Evolutionary conservation across 2,113 vertebrate genomes (phyloP), one percentile per base, ranked within the genome.

Genomic region (Chloropsis hardwickii): DNA sequence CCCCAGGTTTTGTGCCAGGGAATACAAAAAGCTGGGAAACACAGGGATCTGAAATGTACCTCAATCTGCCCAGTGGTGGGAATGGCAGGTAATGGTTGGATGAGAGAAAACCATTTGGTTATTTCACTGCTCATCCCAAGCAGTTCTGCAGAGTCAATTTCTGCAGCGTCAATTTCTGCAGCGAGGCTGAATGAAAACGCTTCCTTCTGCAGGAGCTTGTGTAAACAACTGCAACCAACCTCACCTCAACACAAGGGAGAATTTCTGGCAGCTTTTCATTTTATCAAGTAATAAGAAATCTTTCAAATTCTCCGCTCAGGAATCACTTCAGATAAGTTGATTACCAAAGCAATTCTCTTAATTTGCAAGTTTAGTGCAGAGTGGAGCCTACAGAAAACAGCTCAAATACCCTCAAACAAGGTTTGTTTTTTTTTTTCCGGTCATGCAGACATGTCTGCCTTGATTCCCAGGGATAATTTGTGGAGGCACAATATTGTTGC

Each of bases 271-370:
- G 39, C n/a, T 53, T 87, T 60, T 81, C 50, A 57, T 87, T 85
- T 72, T 42, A 40, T 22, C 16, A 39, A 50, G 62, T 45, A 64
- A 12, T 23, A 65, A 85, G 45, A 82, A 89, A 67, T 71, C n/a
- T 78, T 60, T 69, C 73, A 82, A 79, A 90, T 57, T 61, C 58
- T 76, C n/a, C 31, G 65, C 57, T 91, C 78, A 29, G 47, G 33
- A 88, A 82, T 73, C 74, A 62, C 94, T 87, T 88, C 70, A 95
- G 47, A 62, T 67, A 44, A 87, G 50, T 42, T 58, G 66, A 94
- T 86, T 87, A 91, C 29, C 35, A 61, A 87, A 80, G 33, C 62
- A 91, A 79, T 85, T 90, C 42, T 66, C 84, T 58, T 79, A 61
- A 85, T 85, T 77, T 82, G 70, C 50, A 82, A 82, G 66, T 81